These are phyloP conservation scores for Hypanus sabinus DNA, from an alignment of 2,113 vertebrate genomes.

Conservation along the genomic window DNA sequence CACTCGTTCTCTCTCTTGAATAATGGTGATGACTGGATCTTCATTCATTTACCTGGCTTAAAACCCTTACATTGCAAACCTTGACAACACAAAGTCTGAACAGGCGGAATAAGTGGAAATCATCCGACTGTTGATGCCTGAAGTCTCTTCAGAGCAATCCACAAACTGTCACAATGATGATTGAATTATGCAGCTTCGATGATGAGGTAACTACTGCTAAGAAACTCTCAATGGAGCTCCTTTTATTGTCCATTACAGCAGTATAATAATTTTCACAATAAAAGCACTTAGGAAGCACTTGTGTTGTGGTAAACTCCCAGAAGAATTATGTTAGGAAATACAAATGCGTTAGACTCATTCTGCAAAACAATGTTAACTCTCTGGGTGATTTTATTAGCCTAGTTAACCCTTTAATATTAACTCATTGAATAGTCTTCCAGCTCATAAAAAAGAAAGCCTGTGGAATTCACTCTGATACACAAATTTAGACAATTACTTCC, in stretches of 20 bases:
- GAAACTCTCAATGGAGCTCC: neutral
- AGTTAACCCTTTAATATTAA: neutral
- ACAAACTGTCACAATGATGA: neutral
- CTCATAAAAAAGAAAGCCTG: too few relatives aligned
- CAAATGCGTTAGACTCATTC: neutral
- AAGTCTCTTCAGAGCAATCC: neutral
- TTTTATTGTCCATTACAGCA: neutral
- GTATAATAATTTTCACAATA: neutral
- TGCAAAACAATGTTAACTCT: neutral
- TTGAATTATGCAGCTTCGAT: neutral
- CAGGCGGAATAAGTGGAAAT: neutral
- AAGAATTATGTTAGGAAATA: neutral
- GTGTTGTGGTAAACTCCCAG: neutral
- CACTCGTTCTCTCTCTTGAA: neutral
- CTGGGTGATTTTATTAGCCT: neutral
- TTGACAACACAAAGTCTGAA: neutral
- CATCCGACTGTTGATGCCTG: neutral
- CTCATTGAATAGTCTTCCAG: neutral
- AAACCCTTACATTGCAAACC: too few relatives aligned
- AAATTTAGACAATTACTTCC: neutral
- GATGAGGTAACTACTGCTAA: neutral
- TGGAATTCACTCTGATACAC: neutral
- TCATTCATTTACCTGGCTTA: neutral
- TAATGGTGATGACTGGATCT: neutral
- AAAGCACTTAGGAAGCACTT: slow-evolving; percentile 7